These are phyloP conservation scores for Bellardia pandia DNA, from an alignment of 2,888 invertebrate species.

Conservation along the genomic window DNA sequence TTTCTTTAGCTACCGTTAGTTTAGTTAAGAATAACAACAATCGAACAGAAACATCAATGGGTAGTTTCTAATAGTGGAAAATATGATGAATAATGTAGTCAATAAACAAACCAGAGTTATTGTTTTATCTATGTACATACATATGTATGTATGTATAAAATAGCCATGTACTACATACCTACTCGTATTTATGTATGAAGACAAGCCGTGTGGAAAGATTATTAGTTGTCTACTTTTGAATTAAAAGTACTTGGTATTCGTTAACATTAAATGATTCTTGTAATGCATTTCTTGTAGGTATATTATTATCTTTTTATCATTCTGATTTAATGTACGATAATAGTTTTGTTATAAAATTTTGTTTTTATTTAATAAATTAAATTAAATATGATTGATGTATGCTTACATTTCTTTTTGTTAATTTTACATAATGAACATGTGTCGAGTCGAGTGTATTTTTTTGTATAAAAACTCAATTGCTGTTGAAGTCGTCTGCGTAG, in stretches of 20 bases:
- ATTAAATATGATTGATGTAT: conserved; percentile 11
- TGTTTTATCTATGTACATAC: too few species aligned
- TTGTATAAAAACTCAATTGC: conserved; percentile 18
- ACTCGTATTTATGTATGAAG: too few species aligned
- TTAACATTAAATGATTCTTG: background rate
- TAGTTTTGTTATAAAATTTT: background rate
- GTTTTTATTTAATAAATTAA: background rate
- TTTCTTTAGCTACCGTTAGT: conserved; percentile 5
- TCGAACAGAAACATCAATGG: background rate
- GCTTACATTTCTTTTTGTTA: conserved; percentile 4
- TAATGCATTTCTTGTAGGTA: background rate
- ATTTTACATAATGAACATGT: conserved; percentile 2
- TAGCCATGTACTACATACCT: too few species aligned
- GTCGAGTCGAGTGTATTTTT: background rate
- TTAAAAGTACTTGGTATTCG: background rate
- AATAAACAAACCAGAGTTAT: conserved; percentile 22
- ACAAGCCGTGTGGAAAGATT: background rate
- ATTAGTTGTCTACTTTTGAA: background rate
- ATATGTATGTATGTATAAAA: too few species aligned
- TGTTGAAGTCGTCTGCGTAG: conserved; percentile 30
- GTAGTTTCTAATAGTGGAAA: background rate
- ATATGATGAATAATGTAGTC: conserved; percentile 13
- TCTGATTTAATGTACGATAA: background rate
- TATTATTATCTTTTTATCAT: background rate
- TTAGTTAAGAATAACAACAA: background rate